Base-by-base conservation (phyloP, 2,797 vertebrate species). In the Varecia variegata region DNA sequence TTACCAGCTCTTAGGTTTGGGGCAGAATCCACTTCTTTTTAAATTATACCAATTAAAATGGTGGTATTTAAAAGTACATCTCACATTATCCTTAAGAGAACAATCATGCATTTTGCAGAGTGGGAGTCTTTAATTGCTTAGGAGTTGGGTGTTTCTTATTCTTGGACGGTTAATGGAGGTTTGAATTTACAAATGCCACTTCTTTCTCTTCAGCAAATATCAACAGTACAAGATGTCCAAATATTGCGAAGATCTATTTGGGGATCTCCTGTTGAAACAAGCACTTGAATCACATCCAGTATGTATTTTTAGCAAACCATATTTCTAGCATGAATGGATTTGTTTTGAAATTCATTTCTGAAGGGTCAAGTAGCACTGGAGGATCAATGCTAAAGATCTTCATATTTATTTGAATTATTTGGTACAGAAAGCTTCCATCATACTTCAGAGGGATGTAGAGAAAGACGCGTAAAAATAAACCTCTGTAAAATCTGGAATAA, bases 191-290 rank as follows among this genome's bases (percentile, higher is more conserved):
- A 38, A 94, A 80, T 94, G 56, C 93, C 20, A 84, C 97, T 88
- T 98, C 58, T 98, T 98, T 98, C 70, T 96, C 95, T 97, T 58
- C 98, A 99, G 99, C 99, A 99, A 99, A 99, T 99, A 99, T 79
- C 99, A 99, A 98, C 99, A 99, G 98, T 99, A 99, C 98, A 99
- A 99, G 98, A 99, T 99, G 99, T 99, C 99, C 96, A 99, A 99
- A 98, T 99, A 99, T 98, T 99, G 99, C 88, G 99, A 99, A 98
- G 99, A 99, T 98, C 98, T 99, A 98, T 99, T 99, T 92, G 99
- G 99, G 68, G 99, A 99, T 73, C 98, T 99, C 88, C 99, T 99
- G 95, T 99, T 99, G 98, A 99, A 99, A 98, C 99, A 98, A 94
- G 99, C 99, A 70, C 97, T 99, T 96, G 99, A 99, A 86, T 98